phyloP scores from a whole-genome alignment of 2,113 vertebrate genomes.

The Ptyas mucosa region DNA sequence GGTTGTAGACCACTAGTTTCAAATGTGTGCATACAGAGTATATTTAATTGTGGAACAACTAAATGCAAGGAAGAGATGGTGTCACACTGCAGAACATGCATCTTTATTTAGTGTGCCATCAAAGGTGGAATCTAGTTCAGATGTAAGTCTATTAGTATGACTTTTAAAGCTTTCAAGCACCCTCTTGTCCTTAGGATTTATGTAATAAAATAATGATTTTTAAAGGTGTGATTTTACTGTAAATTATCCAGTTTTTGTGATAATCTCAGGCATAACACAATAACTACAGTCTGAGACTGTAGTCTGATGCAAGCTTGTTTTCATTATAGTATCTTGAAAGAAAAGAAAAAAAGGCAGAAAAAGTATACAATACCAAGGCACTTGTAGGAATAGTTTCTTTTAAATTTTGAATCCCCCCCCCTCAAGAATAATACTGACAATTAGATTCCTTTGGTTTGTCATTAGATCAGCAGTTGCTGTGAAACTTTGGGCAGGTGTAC shows the following conservation, averaged over 20 bases:
- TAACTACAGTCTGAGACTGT: neutral
- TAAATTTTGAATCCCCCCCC: neutral
- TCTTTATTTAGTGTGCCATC: neutral
- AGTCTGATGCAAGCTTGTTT: neutral
- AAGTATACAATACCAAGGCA: neutral
- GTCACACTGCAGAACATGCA: neutral
- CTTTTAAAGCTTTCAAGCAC: neutral
- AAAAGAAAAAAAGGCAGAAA: too few relatives aligned
- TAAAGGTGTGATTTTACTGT: neutral
- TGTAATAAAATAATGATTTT: neutral
- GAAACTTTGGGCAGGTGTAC: too few relatives aligned
- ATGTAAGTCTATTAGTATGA: neutral
- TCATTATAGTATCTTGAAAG: neutral
- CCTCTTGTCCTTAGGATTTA: neutral
- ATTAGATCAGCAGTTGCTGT: neutral
- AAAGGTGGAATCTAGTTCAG: neutral
- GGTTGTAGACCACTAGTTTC: neutral
- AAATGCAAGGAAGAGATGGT: neutral
- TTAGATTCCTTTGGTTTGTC: neutral
- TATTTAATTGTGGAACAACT: neutral
- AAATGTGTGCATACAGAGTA: neutral
- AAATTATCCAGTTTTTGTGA: neutral
- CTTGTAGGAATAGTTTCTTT: neutral
- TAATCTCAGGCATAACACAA: neutral
- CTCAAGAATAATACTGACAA: too few relatives aligned